Evolutionary conservation across 2,888 invertebrate species (phyloP), one percentile per base, ranked within the genome.

Genomic region (Sturmia bella): DNA sequence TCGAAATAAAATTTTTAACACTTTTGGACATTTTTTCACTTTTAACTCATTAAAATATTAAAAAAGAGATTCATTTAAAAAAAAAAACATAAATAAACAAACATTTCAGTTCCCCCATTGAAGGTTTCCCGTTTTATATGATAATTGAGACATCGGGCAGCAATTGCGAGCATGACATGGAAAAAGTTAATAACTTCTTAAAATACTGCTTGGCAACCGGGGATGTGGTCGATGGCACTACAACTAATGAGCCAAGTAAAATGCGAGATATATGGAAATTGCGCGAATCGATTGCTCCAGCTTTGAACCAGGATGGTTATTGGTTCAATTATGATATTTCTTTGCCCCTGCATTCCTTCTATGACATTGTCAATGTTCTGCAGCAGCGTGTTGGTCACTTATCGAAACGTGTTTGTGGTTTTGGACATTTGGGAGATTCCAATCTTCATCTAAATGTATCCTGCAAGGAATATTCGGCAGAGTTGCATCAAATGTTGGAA

Each of bases 241-340:
- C 97, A 24, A 95, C 96, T 0, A 94, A 94, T n/a, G 98, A 98
- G 84, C 94, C 95, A 0, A 92, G 94, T 9, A 97, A 96, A 92
- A 95, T 97, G 89, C 88, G 94, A 94, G 92, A 93, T 57, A 93
- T 99, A 72, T 99, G 98, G 98, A 93, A 94, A 74, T 90, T 98
- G 6, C 93, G 99, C 48, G 99, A 99, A 91, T 92, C 95, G 73
- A 95, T 98, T 56, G 88, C 91, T 0, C 93, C 97, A 0, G 95
- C 95, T 80, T 95, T 95, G 0, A 92, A 96, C 13, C 88, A 95
- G 76, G 96, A 96, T 85, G 98, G 98, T 7, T 98, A 97, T 91
- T 94, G 96, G 64, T 98, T 96, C 91, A 99, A 99, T 89, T 99
- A 99, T 89, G 99, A 99, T 90, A 93, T 99, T 4, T 98, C 99